These are phyloP conservation scores for Threskiornis aethiopicus DNA, from an alignment of 2,797 vertebrate genomes.

Conservation along the genomic window DNA sequence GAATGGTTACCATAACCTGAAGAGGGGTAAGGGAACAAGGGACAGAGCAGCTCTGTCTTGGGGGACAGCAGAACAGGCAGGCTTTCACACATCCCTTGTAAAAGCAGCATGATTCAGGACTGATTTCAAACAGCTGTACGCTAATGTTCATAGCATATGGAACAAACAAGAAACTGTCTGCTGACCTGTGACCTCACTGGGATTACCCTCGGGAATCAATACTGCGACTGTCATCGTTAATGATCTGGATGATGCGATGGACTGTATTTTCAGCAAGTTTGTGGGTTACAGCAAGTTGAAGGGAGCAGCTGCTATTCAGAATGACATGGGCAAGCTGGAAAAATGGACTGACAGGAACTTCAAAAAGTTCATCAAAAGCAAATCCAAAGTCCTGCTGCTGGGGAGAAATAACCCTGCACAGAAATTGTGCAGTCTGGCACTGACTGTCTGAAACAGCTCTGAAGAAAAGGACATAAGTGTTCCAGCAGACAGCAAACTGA, in stretches of 20 bases:
- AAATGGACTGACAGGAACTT: neutral
- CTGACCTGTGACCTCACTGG: neutral
- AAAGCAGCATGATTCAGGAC: neutral
- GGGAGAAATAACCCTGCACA: neutral
- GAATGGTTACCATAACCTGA: neutral
- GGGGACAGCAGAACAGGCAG: neutral
- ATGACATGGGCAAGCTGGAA: neutral
- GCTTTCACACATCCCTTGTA: neutral
- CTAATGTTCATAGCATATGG: neutral
- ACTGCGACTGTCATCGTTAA: neutral
- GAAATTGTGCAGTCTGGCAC: neutral
- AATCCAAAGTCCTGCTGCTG: neutral
- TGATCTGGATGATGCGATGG: neutral
- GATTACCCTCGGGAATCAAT: neutral
- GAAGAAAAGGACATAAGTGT: neutral
- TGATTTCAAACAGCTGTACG: neutral
- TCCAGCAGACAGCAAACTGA: neutral
- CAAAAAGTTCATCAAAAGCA: neutral
- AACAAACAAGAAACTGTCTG: neutral
- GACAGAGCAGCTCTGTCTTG: neutral
- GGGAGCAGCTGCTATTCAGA: neutral
- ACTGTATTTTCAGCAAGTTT: neutral
- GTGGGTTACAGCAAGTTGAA: neutral
- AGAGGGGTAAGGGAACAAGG: neutral
- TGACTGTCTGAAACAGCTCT: neutral